These are phyloP conservation scores for Furnarius figulus DNA, from an alignment of 2,113 vertebrate genomes.

Conservation along the genomic window DNA sequence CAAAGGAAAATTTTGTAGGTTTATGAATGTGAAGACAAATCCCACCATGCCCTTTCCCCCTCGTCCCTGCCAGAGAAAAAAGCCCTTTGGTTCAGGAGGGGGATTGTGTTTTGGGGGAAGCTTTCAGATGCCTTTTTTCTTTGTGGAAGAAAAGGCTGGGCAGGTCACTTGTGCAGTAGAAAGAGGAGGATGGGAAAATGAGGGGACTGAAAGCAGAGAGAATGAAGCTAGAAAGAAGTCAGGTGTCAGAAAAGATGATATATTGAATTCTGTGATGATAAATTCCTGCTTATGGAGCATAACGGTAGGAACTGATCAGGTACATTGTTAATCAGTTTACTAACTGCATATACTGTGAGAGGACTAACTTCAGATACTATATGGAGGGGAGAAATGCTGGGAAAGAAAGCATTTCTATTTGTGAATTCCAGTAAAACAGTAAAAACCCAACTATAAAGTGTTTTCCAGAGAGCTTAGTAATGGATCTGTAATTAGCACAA, in stretches of 20 bases:
- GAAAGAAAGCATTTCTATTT: background rate
- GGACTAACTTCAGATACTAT: background rate
- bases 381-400: background rate
- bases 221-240: background rate
- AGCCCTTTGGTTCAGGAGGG: background rate
- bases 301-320: background rate
- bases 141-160: background rate
- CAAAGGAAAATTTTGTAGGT: background rate
- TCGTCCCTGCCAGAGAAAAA: background rate
- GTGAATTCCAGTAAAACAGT: background rate
- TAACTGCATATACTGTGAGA: background rate
- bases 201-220: background rate
- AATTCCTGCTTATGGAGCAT: background rate
- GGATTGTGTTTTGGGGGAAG: background rate
- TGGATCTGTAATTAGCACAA: constrained; percentile 20
- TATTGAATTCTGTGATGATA: background rate
- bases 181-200: background rate
- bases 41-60: too few relatives aligned
- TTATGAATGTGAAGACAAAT: background rate
- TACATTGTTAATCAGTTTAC: background rate
- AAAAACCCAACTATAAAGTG: background rate
- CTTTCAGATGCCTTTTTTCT: background rate
- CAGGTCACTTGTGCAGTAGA: background rate
- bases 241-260: background rate
- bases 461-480: constrained; percentile 12